Evolutionary conservation across 2,888 invertebrate genomes (phyloP).

Genomic region (Conomelus anceps): DNA sequence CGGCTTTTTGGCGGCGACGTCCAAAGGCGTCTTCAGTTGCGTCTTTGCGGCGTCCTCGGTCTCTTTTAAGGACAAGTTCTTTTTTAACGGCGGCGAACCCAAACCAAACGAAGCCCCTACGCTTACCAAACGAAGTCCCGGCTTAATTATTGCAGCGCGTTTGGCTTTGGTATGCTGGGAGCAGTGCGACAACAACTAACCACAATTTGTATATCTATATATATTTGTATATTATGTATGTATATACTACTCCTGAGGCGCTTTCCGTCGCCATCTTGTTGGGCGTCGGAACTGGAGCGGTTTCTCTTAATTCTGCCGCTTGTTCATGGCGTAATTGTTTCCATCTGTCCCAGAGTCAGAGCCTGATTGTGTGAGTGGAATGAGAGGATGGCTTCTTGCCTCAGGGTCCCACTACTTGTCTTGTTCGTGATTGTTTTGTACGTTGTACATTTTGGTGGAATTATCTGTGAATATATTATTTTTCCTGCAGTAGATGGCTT

Average conservation of each 20-base stretch:
- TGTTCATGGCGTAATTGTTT: neutral
- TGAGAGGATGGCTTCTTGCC: neutral
- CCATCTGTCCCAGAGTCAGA: neutral
- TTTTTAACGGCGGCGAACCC: neutral
- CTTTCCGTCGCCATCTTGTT: neutral
- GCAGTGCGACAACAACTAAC: neutral
- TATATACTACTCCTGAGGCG: neutral
- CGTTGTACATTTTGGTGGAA: neutral
- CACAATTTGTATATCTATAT: neutral
- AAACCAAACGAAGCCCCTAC: neutral
- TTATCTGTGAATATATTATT: neutral
- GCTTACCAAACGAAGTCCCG: neutral
- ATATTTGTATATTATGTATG: neutral
- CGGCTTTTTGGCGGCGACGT: neutral
- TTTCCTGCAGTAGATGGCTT: neutral
- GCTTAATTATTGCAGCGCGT: neutral
- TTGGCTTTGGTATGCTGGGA: neutral
- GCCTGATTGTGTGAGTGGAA: neutral
- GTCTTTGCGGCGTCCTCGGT: neutral
- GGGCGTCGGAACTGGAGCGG: neutral
- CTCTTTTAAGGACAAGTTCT: neutral
- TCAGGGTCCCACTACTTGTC: neutral
- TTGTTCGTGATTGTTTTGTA: neutral
- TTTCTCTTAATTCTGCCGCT: neutral
- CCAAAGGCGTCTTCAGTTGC: neutral